Conservation (phyloP, 1,140 invertebrate species). For the Nephila pilipes region DNA sequence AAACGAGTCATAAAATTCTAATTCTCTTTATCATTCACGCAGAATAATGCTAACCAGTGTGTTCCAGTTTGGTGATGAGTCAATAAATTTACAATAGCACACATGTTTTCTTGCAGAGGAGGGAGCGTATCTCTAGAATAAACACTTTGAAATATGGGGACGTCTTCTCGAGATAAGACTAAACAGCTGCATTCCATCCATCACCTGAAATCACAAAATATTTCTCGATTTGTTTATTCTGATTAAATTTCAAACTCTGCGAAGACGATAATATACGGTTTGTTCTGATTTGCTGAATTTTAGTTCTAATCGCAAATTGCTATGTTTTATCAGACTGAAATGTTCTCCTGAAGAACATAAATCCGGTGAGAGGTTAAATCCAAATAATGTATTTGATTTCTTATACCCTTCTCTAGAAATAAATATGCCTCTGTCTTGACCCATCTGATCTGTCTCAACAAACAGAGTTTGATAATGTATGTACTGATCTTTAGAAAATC, state of each 20-base stretch:
- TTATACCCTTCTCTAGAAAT: not conserved
- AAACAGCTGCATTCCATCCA: too few relatives aligned
- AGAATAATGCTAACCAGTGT: too few relatives aligned
- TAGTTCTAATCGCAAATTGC: constrained; percentile 39
- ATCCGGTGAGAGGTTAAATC: constrained; percentile 3
- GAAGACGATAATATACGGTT: not conserved
- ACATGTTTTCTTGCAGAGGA: too few relatives aligned
- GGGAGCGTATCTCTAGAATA: too few relatives aligned
- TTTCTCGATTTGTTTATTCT: constrained; percentile 19
- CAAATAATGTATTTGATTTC: not conserved
- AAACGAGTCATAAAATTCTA: too few relatives aligned
- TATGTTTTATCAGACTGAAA: not conserved
- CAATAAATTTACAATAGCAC: too few relatives aligned
- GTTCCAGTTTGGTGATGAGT: too few relatives aligned
- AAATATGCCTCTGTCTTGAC: not conserved
- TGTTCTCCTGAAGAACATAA: not conserved
- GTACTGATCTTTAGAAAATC: constrained; percentile 12
- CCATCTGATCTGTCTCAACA: not conserved
- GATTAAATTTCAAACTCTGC: constrained; percentile 49
- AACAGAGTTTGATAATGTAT: constrained; percentile 23
- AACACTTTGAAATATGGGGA: too few relatives aligned
- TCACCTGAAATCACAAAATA: not conserved
- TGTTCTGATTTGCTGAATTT: not conserved
- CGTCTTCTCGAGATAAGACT: too few relatives aligned
- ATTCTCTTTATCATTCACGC: too few relatives aligned